A percentile compares a stretch with the other conserved stretches of the same genome.
Evolutionary conservation across 2,888 invertebrate species (phyloP).

Genomic region (Torymus aiolomorphi): DNA sequence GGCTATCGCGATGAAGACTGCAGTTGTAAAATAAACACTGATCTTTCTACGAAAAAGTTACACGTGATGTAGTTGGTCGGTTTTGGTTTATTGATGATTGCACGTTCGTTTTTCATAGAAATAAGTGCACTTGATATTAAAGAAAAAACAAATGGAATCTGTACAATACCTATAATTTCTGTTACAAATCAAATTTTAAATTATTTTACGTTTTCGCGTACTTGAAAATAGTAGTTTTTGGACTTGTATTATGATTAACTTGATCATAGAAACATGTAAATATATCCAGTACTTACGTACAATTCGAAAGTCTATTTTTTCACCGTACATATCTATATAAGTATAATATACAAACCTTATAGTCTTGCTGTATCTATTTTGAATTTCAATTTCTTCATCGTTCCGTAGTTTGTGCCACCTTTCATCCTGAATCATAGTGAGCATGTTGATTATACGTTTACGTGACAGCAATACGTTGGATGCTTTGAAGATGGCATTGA

Average conservation of each 20-base stretch:
- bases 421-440: conserved; percentile 23
- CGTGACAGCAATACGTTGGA: conserved; percentile 48
- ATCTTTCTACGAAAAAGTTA: conserved; percentile 51
- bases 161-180: too few species aligned
- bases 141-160: too few species aligned
- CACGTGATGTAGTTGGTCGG: conserved; percentile 22
- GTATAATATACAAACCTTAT: conserved; percentile 46
- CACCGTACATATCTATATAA: too few species aligned
- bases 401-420: conserved; percentile 34
- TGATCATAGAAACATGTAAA: too few species aligned
- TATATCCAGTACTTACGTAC: too few species aligned
- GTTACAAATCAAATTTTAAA: too few species aligned
- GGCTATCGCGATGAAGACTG: conserved; percentile 52
- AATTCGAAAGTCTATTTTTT: too few species aligned
- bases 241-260: too few species aligned
- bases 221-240: too few species aligned
- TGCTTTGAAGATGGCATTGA: conserved; percentile 50
- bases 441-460: conserved; percentile 39
- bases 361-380: conserved; percentile 39
- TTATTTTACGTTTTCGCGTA: too few species aligned
- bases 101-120: conserved; percentile 1
- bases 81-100: conserved; percentile 19
- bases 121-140: conserved; percentile 5
- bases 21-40: conserved; percentile 55
- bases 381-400: conserved; percentile 45